These are phyloP conservation scores for Furcula furcula DNA, from an alignment of 2,888 invertebrate species.

Conservation along the genomic window DNA sequence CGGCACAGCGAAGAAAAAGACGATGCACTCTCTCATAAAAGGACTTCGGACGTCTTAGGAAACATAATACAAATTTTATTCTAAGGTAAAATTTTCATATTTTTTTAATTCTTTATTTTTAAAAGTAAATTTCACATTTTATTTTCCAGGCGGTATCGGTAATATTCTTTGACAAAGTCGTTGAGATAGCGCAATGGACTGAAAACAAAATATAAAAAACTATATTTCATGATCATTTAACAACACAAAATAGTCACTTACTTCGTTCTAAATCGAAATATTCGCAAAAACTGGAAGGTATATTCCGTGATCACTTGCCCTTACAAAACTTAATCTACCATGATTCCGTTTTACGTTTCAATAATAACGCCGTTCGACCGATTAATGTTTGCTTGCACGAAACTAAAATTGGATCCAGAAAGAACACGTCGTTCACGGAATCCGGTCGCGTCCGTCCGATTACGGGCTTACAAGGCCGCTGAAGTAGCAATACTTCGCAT, in stretches of 20 bases:
- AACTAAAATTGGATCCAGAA: conserved; percentile 21
- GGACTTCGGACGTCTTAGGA: no score
- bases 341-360: conserved; percentile 13
- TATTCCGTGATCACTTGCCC: conserved; percentile 14
- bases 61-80: no score
- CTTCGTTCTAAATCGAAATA: conserved; percentile 16
- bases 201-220: conserved; percentile 32
- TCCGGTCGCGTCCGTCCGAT: conserved; percentile 55
- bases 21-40: no score
- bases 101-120: conserved; percentile 20
- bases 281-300: conserved; percentile 10
- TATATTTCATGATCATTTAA: conserved; percentile 31
- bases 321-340: conserved; percentile 7
- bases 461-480: conserved; percentile 35
- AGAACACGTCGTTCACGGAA: conserved; percentile 31
- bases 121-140: conserved; percentile 20
- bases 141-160: conserved; percentile 26
- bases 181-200: conserved; percentile 29
- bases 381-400: conserved; percentile 36
- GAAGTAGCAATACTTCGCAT: conserved; percentile 22
- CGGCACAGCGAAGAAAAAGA: no score
- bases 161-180: conserved; percentile 29
- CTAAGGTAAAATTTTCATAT: no score
- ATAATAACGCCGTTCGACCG: conserved; percentile 29
- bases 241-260: conserved; percentile 18